These are phyloP conservation scores for Sarcophaga rosellei DNA, from an alignment of 2,888 invertebrate species.

Conservation along the genomic window DNA sequence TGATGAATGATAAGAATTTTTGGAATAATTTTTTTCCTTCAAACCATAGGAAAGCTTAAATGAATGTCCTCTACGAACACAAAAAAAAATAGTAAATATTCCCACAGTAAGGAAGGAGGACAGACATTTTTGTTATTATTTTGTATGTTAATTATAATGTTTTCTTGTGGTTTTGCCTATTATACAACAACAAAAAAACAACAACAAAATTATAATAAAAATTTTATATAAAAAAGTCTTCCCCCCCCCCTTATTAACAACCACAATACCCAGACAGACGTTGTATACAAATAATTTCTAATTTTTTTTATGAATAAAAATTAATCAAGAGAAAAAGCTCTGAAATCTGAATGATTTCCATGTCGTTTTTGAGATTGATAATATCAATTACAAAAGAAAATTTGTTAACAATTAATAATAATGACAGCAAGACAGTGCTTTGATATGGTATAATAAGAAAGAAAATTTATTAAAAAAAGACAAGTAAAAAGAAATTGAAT, in stretches of 20 bases:
- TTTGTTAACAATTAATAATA: slow-evolving; percentile 52
- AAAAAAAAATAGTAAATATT: slow-evolving; percentile 7
- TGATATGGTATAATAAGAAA: not conserved
- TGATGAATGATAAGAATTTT: slow-evolving; percentile 67
- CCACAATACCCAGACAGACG: slow-evolving; percentile 15
- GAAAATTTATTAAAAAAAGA: slow-evolving; percentile 2
- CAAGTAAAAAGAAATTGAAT: slow-evolving; percentile 13
- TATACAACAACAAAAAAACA: slow-evolving; percentile 63
- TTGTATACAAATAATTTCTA: slow-evolving; percentile 29
- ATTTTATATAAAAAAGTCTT: slow-evolving; percentile 61
- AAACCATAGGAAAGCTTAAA: not conserved
- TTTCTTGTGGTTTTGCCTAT: slow-evolving; percentile 70
- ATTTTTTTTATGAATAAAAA: slow-evolving; percentile 34
- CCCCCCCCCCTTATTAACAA: slow-evolving; percentile 64
- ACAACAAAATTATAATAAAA: slow-evolving; percentile 72
- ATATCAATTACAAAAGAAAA: slow-evolving; percentile 42
- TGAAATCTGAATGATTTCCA: slow-evolving; percentile 3
- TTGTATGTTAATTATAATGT: slow-evolving; percentile 74
- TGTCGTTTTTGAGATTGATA: slow-evolving; percentile 51
- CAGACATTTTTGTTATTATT: slow-evolving; percentile 31
- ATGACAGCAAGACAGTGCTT: not conserved
- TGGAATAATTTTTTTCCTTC: not conserved
- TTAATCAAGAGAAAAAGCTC: slow-evolving; percentile 46
- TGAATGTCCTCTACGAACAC: slow-evolving; percentile 3
- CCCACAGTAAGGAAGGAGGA: slow-evolving; percentile 36